A percentile compares a stretch with the other conserved stretches of the same genome.
Evolutionary conservation across 2,113 vertebrate species (phyloP).

Genomic region (Geothlypis trichas): DNA sequence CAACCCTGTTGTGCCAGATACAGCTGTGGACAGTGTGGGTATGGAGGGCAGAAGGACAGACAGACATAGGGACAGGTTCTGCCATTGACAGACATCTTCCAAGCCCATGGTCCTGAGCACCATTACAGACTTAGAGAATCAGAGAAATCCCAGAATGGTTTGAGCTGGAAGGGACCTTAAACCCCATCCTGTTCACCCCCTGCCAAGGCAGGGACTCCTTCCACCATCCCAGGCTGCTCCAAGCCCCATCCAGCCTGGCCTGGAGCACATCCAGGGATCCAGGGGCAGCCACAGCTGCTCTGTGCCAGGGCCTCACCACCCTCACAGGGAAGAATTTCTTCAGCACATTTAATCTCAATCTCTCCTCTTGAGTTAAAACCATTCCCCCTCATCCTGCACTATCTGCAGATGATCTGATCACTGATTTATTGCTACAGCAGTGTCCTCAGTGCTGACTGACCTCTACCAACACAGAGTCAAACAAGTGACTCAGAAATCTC

Average conservation of each 20-base stretch:
- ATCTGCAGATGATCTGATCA: neutral
- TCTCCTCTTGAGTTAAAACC: neutral
- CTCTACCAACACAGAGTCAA: neutral
- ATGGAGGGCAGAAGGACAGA: neutral
- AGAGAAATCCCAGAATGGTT: neutral
- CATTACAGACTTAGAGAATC: neutral
- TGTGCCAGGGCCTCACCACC: neutral
- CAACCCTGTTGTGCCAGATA: neutral
- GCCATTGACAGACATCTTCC: neutral
- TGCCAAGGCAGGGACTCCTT: neutral
- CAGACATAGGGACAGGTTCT: neutral
- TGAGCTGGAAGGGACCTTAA: neutral
- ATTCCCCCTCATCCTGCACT: neutral
- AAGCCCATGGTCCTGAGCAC: neutral
- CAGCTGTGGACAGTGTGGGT: neutral
- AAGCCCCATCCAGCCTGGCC: fast-evolving
- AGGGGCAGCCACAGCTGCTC: neutral
- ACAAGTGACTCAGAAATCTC: neutral
- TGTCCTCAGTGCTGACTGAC: neutral
- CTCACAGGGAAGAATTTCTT: neutral
- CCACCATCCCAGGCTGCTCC: fast-evolving
- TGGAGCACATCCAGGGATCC: fast-evolving
- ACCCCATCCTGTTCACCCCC: neutral
- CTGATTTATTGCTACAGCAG: neutral
- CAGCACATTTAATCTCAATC: neutral